phyloP scores from a whole-genome alignment of 2,888 invertebrate species.

The Litoditis marina region DNA sequence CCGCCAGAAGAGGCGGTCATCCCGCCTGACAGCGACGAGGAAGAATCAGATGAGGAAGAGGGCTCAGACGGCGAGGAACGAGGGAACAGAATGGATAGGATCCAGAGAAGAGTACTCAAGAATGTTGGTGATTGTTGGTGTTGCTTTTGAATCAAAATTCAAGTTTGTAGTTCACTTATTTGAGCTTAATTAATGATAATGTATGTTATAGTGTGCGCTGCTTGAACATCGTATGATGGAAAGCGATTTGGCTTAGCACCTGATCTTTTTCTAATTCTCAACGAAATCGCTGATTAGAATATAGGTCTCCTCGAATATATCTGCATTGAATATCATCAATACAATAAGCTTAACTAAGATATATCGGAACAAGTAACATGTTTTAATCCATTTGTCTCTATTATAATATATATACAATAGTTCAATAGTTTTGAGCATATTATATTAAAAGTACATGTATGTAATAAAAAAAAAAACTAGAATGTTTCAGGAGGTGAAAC shows the following conservation, averaged over 20 bases:
- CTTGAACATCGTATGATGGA: no score
- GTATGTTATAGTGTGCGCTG: no score
- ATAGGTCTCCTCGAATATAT: no score
- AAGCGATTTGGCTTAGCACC: no score
- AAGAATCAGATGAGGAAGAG: conserved; percentile 23
- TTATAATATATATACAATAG: no score
- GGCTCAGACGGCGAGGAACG: conserved; percentile 22
- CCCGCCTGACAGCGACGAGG: conserved; percentile 28
- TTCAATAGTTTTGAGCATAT: not conserved
- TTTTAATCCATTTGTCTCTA: no score
- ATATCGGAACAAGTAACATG: no score
- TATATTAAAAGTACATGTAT: not conserved
- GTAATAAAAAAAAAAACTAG: not conserved
- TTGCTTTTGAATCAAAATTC: not conserved
- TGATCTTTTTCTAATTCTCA: no score
- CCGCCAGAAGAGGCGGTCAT: conserved; percentile 18
- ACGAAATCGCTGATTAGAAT: no score
- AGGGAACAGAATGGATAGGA: conserved; percentile 23
- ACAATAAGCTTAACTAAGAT: no score
- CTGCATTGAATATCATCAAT: no score
- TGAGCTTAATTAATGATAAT: no score
- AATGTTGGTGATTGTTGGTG: not conserved
- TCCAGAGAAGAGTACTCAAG: conserved; percentile 28
- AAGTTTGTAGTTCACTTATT: not conserved
- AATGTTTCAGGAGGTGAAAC: conserved; percentile 26